phyloP scores from a whole-genome alignment of 2,113 vertebrate genomes.

The Stigmatopora nigra region DNA sequence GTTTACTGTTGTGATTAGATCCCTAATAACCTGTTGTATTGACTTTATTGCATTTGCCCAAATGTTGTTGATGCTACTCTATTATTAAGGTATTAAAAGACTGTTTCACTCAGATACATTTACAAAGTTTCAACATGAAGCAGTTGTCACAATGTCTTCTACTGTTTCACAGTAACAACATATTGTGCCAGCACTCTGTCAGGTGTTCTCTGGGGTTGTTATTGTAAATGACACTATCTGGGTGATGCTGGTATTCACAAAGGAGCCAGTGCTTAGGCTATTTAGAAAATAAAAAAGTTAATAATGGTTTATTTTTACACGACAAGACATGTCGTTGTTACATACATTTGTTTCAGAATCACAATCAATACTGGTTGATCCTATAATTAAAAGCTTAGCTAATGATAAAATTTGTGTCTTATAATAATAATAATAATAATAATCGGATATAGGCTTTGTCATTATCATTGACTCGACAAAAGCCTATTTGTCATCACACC shows the following conservation, averaged over 20 bases:
- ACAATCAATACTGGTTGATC: background rate
- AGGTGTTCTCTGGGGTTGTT: background rate
- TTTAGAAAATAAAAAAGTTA: background rate
- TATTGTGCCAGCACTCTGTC: slow-evolving; percentile 10
- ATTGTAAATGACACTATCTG: slow-evolving; percentile 22
- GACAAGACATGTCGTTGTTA: background rate
- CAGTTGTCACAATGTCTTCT: background rate
- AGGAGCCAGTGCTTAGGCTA: background rate
- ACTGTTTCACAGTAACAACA: slow-evolving; percentile 14
- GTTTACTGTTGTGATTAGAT: background rate
- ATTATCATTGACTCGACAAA: too few species aligned
- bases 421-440: too few species aligned
- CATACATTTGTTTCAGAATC: background rate
- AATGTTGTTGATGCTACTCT: background rate
- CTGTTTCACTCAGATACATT: background rate
- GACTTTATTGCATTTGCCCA: background rate
- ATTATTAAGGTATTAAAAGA: background rate
- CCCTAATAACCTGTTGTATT: background rate
- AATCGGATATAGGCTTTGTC: too few species aligned
- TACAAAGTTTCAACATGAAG: background rate
- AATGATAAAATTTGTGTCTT: background rate
- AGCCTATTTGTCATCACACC: too few species aligned
- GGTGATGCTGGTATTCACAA: slow-evolving; percentile 15
- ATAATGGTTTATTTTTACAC: background rate
- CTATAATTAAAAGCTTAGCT: background rate